Base-by-base conservation (phyloP, 2,113 vertebrate genomes). In the Larimichthys crocea region DNA sequence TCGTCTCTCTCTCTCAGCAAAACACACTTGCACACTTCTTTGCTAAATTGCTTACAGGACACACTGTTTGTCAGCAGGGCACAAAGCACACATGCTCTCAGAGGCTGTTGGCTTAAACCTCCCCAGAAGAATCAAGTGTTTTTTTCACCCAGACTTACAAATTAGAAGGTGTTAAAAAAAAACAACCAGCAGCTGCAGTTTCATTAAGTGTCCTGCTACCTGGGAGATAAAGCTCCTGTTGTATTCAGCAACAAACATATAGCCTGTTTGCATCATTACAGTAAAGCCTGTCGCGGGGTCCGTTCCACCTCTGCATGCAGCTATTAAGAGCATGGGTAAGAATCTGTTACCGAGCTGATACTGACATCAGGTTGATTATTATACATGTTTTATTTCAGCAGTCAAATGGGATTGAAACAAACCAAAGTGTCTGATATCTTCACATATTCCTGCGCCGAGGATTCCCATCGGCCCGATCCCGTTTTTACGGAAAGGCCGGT, bases 11-110 rank as follows among this genome's bases (percentile, higher is more conserved):
- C 3, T 70, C 68, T 59, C 62, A 35, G 72, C 44, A 14, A 61
- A 65, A 40, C 73, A 44, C 55, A 35, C 49, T 52, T 46, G 10
- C 78, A 74, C 60, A 82, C 24, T 24, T 24, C 56, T 24, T 64
- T 60, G 63, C 71, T 68, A 20, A 87, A 82, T 50, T 83, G 71
- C 77, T 83, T 46, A 80, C 61, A 74, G 53, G 79, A 62, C 76
- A 60, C 55, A 15, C 4, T 67, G 63, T 76, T 81, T 84, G 74
- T 77, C 61, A 6, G 49, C 61, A n/a, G 74, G 59, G 64, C 82
- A 72, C 70, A 40, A 26, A 67, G 80, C 74, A 67, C 80, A 62
- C 59, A 74, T 53, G 76, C 64, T 75, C 72, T 79, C 66, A 76
- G 76, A 74, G 62, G 50, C 44, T 50, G 66, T 63, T 72, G 53